phyloP scores from a whole-genome alignment of 2,888 invertebrate species.

The Nematopogon swammerdamellus region DNA sequence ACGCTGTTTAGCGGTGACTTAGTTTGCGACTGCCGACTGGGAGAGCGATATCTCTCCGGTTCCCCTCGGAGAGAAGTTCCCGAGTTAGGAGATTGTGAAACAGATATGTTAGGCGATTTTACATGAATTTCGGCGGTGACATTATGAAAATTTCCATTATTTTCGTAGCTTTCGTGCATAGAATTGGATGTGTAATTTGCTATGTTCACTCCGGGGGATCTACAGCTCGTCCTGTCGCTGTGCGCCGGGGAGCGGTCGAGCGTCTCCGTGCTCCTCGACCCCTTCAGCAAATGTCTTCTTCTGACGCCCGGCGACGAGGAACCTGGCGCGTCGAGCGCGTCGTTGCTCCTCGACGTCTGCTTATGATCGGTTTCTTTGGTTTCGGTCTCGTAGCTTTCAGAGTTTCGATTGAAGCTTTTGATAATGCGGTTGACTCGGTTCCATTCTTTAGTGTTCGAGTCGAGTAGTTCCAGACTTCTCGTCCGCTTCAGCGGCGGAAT shows the following conservation, averaged over 20 bases:
- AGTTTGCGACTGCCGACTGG: conserved; percentile 32
- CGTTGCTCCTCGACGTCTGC: conserved; percentile 51
- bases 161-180: not conserved
- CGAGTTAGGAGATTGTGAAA: conserved; percentile 40
- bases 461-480: conserved; percentile 68
- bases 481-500: conserved; percentile 63
- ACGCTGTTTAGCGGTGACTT: conserved; percentile 29
- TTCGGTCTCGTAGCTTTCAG: conserved; percentile 33
- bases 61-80: conserved; percentile 24
- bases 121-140: conserved; percentile 48
- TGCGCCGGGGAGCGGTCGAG: conserved; percentile 20
- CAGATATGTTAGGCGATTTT: conserved; percentile 34
- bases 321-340: conserved; percentile 30
- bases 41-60: conserved; percentile 28
- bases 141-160: conserved; percentile 23
- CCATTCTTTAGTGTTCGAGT: conserved; percentile 45
- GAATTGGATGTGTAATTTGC: not conserved
- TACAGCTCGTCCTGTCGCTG: not conserved
- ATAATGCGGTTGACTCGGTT: conserved; percentile 36
- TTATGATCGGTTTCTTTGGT: conserved; percentile 41
- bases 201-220: not conserved
- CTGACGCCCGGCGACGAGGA: conserved; percentile 28
- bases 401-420: conserved; percentile 34
- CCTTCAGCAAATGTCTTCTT: conserved; percentile 29
- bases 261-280: conserved; percentile 41